phyloP scores from a whole-genome alignment of 2,113 vertebrate genomes.

The Plecturocebus donacophilus region DNA sequence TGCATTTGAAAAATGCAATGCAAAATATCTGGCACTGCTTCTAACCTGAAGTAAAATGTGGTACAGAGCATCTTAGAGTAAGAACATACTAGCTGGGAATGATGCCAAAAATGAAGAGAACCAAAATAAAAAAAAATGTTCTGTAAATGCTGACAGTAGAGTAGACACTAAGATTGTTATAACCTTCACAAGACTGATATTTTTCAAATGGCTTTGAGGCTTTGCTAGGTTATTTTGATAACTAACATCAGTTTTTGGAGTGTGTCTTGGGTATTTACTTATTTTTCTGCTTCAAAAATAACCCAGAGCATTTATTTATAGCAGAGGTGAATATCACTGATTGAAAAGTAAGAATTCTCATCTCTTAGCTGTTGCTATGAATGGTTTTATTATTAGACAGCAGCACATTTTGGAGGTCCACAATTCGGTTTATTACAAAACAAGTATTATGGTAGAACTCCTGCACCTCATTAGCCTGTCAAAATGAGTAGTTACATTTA shows the following conservation, averaged over 20 bases:
- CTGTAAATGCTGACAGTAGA: constrained; percentile 59
- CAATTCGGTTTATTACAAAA: constrained; percentile 61
- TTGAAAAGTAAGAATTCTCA: constrained; percentile 20
- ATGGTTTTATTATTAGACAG: constrained; percentile 38
- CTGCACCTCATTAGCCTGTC: constrained; percentile 72
- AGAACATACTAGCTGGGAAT: constrained; percentile 72
- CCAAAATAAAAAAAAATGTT: constrained; percentile 6
- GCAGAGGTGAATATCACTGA: background rate
- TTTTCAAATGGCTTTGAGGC: constrained; percentile 68
- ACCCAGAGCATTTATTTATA: constrained; percentile 31
- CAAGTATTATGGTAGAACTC: constrained; percentile 32
- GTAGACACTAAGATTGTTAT: constrained; percentile 41
- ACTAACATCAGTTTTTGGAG: constrained; percentile 16
- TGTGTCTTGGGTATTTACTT: constrained; percentile 31
- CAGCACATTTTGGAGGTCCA: background rate
- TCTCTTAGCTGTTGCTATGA: background rate
- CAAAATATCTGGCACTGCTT: constrained; percentile 51
- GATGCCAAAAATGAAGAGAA: constrained; percentile 66
- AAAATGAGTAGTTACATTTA: constrained; percentile 55
- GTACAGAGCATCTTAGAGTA: constrained; percentile 48
- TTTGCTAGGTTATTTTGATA: constrained; percentile 64
- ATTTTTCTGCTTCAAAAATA: constrained; percentile 55
- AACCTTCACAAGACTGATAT: constrained; percentile 59
- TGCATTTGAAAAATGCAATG: constrained; percentile 40
- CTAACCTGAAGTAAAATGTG: constrained; percentile 52